phyloP scores from a whole-genome alignment of 1,140 invertebrate genomes.

The Piezodorus guildinii region DNA sequence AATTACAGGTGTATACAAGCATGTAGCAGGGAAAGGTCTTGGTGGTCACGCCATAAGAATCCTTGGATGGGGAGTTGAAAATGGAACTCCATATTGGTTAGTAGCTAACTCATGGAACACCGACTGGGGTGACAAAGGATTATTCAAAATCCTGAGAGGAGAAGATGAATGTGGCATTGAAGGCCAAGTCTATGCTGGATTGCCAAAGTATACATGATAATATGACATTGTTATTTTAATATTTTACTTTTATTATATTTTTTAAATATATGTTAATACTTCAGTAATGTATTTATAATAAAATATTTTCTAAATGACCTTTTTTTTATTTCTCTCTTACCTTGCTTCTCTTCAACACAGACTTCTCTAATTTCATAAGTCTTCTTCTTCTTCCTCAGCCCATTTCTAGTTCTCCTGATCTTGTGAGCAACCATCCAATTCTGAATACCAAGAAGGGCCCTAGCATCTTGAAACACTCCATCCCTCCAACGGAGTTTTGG shows the following conservation, averaged over 20 bases:
- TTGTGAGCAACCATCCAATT: too few relatives aligned
- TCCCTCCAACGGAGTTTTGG: too few relatives aligned
- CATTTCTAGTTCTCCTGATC: too few relatives aligned
- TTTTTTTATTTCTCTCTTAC: neutral
- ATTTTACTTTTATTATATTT: neutral
- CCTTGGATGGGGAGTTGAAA: slow-evolving; percentile 53
- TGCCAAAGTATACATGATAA: neutral
- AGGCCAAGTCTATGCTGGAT: neutral
- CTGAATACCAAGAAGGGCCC: too few relatives aligned
- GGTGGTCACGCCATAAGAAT: slow-evolving; percentile 86
- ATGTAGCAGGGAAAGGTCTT: slow-evolving; percentile 55
- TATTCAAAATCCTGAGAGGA: slow-evolving; percentile 78
- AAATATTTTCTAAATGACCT: neutral
- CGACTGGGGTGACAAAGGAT: slow-evolving; percentile 77
- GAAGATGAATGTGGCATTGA: slow-evolving; percentile 56
- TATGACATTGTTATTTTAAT: neutral
- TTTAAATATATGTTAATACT: neutral
- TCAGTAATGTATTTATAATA: too few relatives aligned
- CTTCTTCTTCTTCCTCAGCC: too few relatives aligned
- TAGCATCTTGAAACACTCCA: too few relatives aligned
- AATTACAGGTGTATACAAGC: slow-evolving; percentile 65
- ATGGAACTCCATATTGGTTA: slow-evolving; percentile 57
- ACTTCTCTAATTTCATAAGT: too few relatives aligned
- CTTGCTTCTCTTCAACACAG: too few relatives aligned
- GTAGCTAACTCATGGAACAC: slow-evolving; percentile 87